phyloP scores from a whole-genome alignment of 2,113 vertebrate genomes.

The Charadrius vociferus region DNA sequence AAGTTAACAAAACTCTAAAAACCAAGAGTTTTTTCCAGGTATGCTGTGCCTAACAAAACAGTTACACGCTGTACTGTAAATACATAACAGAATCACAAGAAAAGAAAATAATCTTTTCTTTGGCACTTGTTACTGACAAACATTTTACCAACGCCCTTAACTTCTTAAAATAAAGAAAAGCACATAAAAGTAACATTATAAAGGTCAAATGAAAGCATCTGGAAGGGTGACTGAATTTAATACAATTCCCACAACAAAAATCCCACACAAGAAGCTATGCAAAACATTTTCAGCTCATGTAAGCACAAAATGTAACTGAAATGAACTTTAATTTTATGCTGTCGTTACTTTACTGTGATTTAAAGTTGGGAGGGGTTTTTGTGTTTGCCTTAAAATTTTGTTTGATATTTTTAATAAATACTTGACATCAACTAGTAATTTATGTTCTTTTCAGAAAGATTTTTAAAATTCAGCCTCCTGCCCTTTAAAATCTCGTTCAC shows the following conservation, averaged over 20 bases:
- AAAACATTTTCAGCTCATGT: conserved; percentile 15
- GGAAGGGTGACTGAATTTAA: conserved; percentile 47
- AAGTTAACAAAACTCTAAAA: background rate
- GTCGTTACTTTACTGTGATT: background rate
- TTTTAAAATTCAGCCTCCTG: background rate
- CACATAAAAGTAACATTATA: conserved; percentile 19
- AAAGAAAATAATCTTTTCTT: conserved; percentile 18
- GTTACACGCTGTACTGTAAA: conserved; percentile 13
- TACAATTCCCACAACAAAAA: conserved; percentile 41
- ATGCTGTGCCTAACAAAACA: background rate
- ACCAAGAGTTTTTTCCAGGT: background rate
- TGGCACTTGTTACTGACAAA: conserved; percentile 46
- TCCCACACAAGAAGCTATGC: conserved; percentile 54
- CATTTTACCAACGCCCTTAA: conserved; percentile 9
- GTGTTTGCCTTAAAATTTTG: background rate
- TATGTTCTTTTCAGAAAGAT: background rate
- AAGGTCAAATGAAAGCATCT: conserved; percentile 66
- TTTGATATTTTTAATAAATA: background rate
- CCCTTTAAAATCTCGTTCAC: background rate
- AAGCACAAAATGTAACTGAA: conserved; percentile 9
- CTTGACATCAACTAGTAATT: background rate
- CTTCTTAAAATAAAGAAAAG: conserved; percentile 41
- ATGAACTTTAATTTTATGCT: background rate
- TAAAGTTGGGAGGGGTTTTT: background rate
- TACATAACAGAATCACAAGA: background rate